Evolutionary conservation across 2,888 invertebrate species (phyloP), one percentile per base, ranked within the genome.

Genomic region (Criorhina ranunculi): DNA sequence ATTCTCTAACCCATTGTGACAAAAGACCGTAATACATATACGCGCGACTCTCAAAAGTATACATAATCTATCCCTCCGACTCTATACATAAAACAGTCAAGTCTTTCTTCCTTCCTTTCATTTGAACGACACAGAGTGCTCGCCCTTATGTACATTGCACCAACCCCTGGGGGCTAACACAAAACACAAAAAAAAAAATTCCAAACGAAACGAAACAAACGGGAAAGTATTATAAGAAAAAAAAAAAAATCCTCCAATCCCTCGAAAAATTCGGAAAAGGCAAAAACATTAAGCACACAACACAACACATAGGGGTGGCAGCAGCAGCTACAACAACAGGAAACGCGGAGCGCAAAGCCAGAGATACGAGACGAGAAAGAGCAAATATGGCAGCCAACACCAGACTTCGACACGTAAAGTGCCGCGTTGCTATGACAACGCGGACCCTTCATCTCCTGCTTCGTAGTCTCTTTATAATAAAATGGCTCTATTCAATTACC

Each of bases 301-400:
- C 57, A 83, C 42, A 69, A 31, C 59, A 70, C 62, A 77, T 46
- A 69, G 40, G 79, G 72, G 73, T 79, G 60, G 78, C 40, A 62
- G 62, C 35, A 33, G 60, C 33, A 35, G 31, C 31, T 46, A 35
- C 35, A 8, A 57, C 19, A 49, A 44, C 12, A 42, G 51, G 44
- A 69, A 69, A 60, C 40, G 53, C 17, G 49, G 17, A 64, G 46
- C 70, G 33, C 57, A 72, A 70, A 70, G 57, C 55, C 57, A 81
- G 75, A 81, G 75, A 85, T 73, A 72, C 77, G 77, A 82, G 77
- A 82, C 85, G 75, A 80, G 85, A 82, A 90, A 90, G 89, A 91
- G 91, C 91, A 91, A 91, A 91, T 91, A 91, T 91, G 91, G 91
- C 91, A 91, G 91, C 91, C 91, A 90, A 91, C 91, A 91, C 91